Percentiles rank a stretch among this genome's conserved stretches.
These are phyloP conservation scores for Dusona sp. DNA, from an alignment of 2,888 invertebrate species.

Conservation along the genomic window DNA sequence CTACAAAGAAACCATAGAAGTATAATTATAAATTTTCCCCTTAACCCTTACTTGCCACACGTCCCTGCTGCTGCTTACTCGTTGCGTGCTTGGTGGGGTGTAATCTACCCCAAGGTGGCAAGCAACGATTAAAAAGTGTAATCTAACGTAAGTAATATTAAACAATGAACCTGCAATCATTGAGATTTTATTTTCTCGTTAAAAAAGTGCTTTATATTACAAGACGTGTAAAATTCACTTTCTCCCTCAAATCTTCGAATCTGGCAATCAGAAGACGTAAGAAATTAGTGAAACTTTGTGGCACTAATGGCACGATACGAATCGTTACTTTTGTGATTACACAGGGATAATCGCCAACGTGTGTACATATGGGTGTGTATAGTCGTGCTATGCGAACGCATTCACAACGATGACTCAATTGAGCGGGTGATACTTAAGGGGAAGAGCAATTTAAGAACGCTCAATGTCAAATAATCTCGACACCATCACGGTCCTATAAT, in stretches of 20 bases:
- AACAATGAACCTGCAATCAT: no score
- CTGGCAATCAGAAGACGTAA: neutral
- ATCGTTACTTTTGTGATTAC: slow-evolving; percentile 1
- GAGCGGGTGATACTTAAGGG: slow-evolving; percentile 3
- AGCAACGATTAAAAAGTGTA: no score
- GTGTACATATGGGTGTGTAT: neutral
- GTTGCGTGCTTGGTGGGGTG: no score
- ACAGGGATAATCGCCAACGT: neutral
- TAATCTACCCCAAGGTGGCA: no score
- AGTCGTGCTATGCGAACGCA: neutral
- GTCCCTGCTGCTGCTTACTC: no score
- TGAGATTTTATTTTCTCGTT: no score
- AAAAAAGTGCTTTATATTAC: neutral
- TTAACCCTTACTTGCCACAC: no score
- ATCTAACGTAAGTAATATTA: no score
- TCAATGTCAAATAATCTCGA: neutral
- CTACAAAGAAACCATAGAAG: no score
- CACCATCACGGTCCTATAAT: neutral
- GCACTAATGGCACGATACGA: neutral
- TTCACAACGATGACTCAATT: slow-evolving; percentile 55
- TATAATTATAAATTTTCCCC: no score
- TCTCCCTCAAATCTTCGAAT: neutral
- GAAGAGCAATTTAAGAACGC: slow-evolving; percentile 46
- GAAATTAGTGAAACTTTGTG: neutral
- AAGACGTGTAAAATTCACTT: no score